These are phyloP conservation scores for Myiagra hebetior DNA, from an alignment of 2,113 vertebrate genomes.

Conservation along the genomic window DNA sequence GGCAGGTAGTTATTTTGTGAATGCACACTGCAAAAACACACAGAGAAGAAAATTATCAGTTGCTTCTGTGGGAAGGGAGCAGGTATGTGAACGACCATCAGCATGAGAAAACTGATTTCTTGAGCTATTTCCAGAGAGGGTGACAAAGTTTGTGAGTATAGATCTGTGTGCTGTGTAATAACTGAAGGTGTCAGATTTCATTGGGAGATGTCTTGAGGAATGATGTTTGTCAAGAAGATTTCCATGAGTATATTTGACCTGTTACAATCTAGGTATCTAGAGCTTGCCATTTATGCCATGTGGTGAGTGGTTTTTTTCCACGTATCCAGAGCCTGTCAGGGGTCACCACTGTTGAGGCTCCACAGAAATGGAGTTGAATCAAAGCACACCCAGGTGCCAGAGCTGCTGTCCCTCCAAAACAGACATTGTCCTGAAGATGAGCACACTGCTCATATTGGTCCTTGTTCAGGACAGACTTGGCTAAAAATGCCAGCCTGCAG, in stretches of 20 bases:
- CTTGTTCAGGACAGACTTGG: not conserved
- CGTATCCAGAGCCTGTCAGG: not conserved
- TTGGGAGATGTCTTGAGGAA: not conserved
- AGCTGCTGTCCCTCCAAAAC: not conserved
- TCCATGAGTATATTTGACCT: not conserved
- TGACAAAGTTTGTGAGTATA: not conserved
- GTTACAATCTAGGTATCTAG: not conserved
- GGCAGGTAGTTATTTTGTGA: not conserved
- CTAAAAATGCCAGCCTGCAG: not conserved
- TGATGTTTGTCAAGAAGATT: not conserved
- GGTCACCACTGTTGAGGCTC: not conserved
- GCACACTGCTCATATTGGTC: not conserved
- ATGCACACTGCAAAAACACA: not conserved
- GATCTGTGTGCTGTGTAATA: not conserved
- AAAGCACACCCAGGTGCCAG: not conserved
- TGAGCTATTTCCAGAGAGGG: not conserved
- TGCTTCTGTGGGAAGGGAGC: not conserved
- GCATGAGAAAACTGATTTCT: not conserved
- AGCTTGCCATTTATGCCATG: not conserved
- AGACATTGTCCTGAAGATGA: not conserved
- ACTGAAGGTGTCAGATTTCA: not conserved
- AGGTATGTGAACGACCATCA: not conserved
- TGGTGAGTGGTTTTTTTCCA: not conserved
- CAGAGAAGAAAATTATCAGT: not conserved
- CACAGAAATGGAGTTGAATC: not conserved